Evolutionary conservation across 2,113 vertebrate species (phyloP).

Genomic region (Protomyctophum bolini): DNA sequence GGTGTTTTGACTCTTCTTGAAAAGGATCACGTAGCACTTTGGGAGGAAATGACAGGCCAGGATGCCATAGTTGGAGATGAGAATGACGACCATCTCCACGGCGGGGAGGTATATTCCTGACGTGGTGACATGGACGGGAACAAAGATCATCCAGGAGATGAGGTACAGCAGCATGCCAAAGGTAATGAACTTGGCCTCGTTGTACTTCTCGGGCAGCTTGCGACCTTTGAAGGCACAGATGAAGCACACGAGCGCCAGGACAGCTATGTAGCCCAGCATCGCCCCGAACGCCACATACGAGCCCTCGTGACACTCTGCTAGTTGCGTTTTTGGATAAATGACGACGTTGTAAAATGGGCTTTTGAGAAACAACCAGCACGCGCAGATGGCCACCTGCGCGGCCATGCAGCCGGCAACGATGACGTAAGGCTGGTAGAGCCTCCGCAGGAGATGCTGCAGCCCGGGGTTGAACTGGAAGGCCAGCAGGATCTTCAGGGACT

Average conservation of each 20-base stretch:
- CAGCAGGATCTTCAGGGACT: slow-evolving; percentile 88
- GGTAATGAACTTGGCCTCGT: slow-evolving; percentile 90
- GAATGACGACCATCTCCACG: slow-evolving; percentile 88
- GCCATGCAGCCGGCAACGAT: slow-evolving; percentile 77
- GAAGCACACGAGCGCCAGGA: slow-evolving; percentile 86
- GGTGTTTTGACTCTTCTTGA: slow-evolving; percentile 86
- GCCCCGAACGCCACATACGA: slow-evolving; percentile 82
- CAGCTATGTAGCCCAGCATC: slow-evolving; percentile 84
- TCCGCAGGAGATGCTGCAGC: slow-evolving; percentile 76
- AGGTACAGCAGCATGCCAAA: slow-evolving; percentile 93
- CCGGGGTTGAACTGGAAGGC: slow-evolving; percentile 88
- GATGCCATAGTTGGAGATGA: slow-evolving; percentile 89
- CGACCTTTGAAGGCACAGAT: slow-evolving; percentile 87
- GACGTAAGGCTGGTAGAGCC: slow-evolving; percentile 77
- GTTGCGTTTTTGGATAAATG: slow-evolving; percentile 67
- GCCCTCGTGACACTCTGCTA: slow-evolving; percentile 84
- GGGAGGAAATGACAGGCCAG: slow-evolving; percentile 88
- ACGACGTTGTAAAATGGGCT: slow-evolving; percentile 71
- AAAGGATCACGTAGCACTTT: slow-evolving; percentile 89
- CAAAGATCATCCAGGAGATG: slow-evolving; percentile 88
- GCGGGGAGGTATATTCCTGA: slow-evolving; percentile 85
- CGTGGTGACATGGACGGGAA: slow-evolving; percentile 85
- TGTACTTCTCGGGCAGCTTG: slow-evolving; percentile 89
- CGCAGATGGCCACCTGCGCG: slow-evolving; percentile 79
- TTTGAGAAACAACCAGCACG: slow-evolving; percentile 81